Evolutionary conservation across 2,888 invertebrate genomes (phyloP).

Genomic region (Melitaea athalia): DNA sequence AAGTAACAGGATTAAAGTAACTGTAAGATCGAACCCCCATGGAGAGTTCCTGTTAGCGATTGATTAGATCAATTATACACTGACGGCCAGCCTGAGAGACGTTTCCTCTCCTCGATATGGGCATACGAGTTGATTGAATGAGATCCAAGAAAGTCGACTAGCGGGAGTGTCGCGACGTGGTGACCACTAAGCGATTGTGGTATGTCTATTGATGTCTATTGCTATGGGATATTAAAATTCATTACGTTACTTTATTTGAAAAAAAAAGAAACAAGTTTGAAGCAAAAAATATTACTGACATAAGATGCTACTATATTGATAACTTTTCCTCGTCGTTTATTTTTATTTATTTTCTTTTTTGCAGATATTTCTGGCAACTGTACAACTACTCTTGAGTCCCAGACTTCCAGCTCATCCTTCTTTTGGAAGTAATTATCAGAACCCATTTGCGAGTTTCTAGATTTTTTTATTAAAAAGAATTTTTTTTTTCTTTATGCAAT

Average conservation of each 20-base stretch:
- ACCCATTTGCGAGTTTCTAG: no score
- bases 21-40: conserved; percentile 31
- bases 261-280: no score
- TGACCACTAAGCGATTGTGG: neutral
- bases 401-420: no score
- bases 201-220: conserved; percentile 7
- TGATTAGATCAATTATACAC: conserved; percentile 33
- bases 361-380: no score
- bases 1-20: conserved; percentile 27
- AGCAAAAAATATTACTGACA: no score
- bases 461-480: no score
- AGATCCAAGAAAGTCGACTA: conserved; percentile 34
- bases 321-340: no score
- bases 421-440: no score
- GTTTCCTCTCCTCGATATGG: conserved; percentile 37
- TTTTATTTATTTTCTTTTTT: no score
- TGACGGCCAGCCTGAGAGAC: conserved; percentile 32
- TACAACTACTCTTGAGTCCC: no score
- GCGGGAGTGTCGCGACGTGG: conserved; percentile 19
- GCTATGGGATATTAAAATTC: neutral
- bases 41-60: conserved; percentile 33
- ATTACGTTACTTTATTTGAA: neutral
- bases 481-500: no score
- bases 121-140: conserved; percentile 39
- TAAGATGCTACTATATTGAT: no score